phyloP scores from a whole-genome alignment of 2,113 vertebrate species.

The Chrysemys picta region DNA sequence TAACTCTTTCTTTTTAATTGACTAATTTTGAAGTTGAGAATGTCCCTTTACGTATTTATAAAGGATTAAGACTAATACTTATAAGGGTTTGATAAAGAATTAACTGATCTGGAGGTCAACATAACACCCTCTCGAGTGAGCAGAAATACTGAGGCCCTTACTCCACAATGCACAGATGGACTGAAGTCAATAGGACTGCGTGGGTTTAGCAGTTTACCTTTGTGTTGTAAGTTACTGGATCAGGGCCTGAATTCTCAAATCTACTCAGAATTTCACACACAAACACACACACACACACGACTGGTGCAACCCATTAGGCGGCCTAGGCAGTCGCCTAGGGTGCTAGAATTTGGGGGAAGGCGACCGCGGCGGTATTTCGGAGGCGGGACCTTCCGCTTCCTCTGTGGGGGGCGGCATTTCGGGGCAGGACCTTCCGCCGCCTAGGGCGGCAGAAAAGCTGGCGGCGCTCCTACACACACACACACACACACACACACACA shows the following conservation, averaged over 20 bases:
- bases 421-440: too few species aligned
- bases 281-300: too few species aligned
- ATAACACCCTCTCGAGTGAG: rapidly evolving
- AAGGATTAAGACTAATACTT: not conserved
- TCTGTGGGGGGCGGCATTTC: too few species aligned
- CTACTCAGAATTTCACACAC: rapidly evolving
- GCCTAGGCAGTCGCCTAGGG: too few species aligned
- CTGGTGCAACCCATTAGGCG: too few species aligned
- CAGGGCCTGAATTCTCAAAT: rapidly evolving
- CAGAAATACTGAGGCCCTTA: not conserved
- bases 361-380: too few species aligned
- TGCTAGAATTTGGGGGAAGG: too few species aligned
- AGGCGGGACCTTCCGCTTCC: too few species aligned
- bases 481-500: too few species aligned
- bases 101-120: not conserved
- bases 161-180: not conserved
- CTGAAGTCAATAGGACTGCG: rapidly evolving
- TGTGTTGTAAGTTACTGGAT: not conserved
- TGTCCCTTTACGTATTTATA: not conserved
- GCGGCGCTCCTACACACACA: too few species aligned
- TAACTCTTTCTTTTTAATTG: conserved; percentile 34
- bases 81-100: not conserved
- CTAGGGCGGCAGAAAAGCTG: too few species aligned
- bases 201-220: not conserved
- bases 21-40: not conserved